These are phyloP conservation scores for Temnothorax longispinosus DNA, from an alignment of 1,140 invertebrate species.

Conservation along the genomic window DNA sequence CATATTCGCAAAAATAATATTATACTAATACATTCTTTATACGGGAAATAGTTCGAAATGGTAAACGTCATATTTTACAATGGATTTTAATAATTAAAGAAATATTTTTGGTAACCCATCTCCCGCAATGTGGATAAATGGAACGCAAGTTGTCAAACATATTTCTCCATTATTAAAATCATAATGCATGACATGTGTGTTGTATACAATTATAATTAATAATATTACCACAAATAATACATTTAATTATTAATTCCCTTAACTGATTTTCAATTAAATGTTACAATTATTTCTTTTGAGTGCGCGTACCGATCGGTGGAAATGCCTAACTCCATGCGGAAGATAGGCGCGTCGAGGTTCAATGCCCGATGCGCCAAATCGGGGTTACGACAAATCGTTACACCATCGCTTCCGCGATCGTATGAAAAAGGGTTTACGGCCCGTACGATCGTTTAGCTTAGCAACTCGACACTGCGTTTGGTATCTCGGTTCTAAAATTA, in stretches of 20 bases:
- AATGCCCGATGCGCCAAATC: constrained; percentile 17
- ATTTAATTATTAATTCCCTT: neutral
- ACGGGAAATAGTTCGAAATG: neutral
- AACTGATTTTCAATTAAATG: neutral
- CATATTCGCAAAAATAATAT: neutral
- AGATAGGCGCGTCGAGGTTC: constrained; percentile 32
- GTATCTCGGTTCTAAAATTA: constrained; percentile 12
- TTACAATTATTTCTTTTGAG: constrained; percentile 5
- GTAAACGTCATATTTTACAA: neutral
- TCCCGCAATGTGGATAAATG: neutral
- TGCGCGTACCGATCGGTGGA: neutral
- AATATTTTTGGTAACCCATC: neutral
- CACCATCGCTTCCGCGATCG: constrained; percentile 6
- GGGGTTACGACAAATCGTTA: constrained; percentile 49
- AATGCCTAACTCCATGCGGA: neutral
- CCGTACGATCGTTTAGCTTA: constrained; percentile 21
- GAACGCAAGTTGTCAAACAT: neutral
- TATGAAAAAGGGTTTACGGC: constrained; percentile 46
- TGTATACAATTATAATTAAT: neutral
- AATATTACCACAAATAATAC: neutral
- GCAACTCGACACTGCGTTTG: neutral
- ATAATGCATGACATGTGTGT: neutral
- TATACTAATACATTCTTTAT: neutral
- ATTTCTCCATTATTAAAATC: neutral
- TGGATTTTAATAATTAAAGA: neutral